Evolutionary conservation across 1,140 invertebrate species (phyloP).

Genomic region (Atta cephalotes): DNA sequence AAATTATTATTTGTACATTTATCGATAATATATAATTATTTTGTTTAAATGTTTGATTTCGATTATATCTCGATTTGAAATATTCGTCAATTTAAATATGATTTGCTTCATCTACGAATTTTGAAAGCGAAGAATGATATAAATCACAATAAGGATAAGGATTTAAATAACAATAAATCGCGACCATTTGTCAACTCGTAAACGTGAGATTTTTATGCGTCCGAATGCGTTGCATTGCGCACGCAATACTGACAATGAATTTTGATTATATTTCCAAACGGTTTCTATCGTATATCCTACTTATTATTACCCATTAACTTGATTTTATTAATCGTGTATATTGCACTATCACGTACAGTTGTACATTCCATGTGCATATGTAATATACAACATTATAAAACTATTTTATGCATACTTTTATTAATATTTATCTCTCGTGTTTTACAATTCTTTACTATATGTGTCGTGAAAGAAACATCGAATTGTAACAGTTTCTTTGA

Average conservation of each 20-base stretch:
- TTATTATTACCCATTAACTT: background rate
- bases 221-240: background rate
- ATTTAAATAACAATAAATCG: background rate
- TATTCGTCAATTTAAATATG: slow-evolving; percentile 1
- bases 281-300: background rate
- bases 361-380: background rate
- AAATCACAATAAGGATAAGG: background rate
- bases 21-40: background rate
- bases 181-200: background rate
- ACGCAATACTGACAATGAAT: background rate
- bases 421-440: background rate
- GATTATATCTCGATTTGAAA: background rate
- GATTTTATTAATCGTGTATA: background rate
- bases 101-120: background rate
- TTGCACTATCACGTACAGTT: background rate
- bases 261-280: slow-evolving; percentile 10
- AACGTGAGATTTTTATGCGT: background rate
- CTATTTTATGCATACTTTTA: background rate
- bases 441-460: background rate
- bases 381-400: background rate
- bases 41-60: background rate
- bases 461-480: background rate
- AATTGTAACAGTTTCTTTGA: slow-evolving; percentile 22
- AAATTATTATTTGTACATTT: slow-evolving; percentile 1
- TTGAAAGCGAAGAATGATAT: background rate